Evolutionary conservation across 2,113 vertebrate genomes (phyloP).

Genomic region (Atrichornis clamosus): DNA sequence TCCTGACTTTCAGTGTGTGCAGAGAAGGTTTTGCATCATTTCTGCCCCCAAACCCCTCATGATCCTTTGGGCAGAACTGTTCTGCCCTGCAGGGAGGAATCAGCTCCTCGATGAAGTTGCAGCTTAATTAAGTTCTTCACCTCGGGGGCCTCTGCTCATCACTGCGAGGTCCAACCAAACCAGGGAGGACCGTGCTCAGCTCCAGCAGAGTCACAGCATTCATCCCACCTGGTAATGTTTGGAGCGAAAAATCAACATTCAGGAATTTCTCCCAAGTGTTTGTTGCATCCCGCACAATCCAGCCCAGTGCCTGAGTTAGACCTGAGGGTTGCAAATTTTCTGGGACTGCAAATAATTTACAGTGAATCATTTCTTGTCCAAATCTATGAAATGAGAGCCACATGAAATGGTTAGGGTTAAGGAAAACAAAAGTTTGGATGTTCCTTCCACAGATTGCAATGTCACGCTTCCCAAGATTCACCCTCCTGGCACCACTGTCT

Average conservation of each 20-base stretch:
- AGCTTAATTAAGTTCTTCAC: neutral
- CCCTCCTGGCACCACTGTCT: fast-evolving
- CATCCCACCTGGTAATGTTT: neutral
- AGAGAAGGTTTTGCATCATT: neutral
- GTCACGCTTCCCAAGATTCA: fast-evolving
- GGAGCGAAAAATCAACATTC: neutral
- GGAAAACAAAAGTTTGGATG: neutral
- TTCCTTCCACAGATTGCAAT: fast-evolving
- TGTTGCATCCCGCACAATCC: fast-evolving
- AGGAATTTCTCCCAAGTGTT: neutral
- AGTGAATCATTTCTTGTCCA: neutral
- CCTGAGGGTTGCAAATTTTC: neutral
- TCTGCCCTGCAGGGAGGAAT: neutral
- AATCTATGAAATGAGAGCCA: neutral
- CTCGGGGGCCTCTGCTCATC: neutral
- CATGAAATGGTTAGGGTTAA: neutral
- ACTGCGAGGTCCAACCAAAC: neutral
- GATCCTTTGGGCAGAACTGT: fast-evolving
- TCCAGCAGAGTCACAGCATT: neutral
- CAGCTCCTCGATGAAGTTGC: neutral
- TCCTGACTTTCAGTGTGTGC: fast-evolving
- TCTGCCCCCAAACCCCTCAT: neutral
- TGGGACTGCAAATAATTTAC: neutral
- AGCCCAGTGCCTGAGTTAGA: neutral
- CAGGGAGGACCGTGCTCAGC: neutral